A percentile compares a stretch with the other conserved stretches of the same genome.
Evolutionary conservation across 2,888 invertebrate genomes (phyloP).

Genomic region (Phaedon cochleariae): DNA sequence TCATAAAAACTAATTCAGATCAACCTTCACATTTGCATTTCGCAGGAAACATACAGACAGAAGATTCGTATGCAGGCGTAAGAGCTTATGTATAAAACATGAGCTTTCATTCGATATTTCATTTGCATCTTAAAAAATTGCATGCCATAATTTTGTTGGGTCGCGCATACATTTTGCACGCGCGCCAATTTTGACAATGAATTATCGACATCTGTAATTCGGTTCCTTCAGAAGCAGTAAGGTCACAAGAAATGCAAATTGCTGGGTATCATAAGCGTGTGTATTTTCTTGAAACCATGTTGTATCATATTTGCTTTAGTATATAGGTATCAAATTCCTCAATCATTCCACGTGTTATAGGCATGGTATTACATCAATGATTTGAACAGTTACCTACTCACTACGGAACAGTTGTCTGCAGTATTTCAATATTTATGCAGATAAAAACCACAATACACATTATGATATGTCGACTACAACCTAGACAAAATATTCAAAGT

Average conservation of each 20-base stretch:
- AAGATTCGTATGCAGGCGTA: neutral
- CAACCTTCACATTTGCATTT: constrained; percentile 12
- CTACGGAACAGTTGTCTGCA: too few relatives aligned
- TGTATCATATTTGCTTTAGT: too few relatives aligned
- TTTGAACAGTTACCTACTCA: too few relatives aligned
- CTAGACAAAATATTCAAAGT: too few relatives aligned
- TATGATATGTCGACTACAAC: too few relatives aligned
- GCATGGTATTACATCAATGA: too few relatives aligned
- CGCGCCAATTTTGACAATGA: constrained; percentile 16
- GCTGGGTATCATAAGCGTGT: too few relatives aligned
- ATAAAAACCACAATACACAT: too few relatives aligned
- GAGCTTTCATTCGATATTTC: constrained; percentile 8
- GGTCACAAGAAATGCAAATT: constrained; percentile 9
- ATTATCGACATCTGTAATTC: neutral
- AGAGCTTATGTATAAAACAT: constrained; percentile 12
- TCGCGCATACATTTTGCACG: constrained; percentile 20
- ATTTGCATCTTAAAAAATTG: constrained; percentile 16
- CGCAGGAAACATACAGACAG: neutral
- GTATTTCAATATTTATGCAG: too few relatives aligned
- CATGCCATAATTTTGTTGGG: constrained; percentile 15
- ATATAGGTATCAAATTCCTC: too few relatives aligned
- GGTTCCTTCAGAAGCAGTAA: neutral
- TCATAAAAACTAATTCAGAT: neutral
- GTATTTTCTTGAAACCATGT: neutral
- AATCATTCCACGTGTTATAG: too few relatives aligned